A percentile compares a stretch with the other conserved stretches of the same genome.
phyloP scores from a whole-genome alignment of 2,113 vertebrate genomes.

The Dicaeum eximium region DNA sequence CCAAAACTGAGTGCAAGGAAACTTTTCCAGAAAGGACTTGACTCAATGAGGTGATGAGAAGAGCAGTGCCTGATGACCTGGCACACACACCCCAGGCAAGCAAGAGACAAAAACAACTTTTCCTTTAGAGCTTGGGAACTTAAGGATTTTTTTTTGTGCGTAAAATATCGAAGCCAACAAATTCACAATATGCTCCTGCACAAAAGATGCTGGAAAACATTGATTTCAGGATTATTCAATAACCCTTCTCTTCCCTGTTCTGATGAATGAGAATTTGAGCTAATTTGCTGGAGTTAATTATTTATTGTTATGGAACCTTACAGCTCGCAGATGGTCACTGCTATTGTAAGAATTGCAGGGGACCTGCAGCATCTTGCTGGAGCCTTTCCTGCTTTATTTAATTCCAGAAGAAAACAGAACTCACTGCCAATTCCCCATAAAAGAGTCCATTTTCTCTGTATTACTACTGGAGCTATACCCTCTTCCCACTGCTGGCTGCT shows the following conservation, averaged over 20 bases:
- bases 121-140: not conserved
- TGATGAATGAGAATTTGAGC: not conserved
- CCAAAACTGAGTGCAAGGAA: not conserved
- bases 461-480: not conserved
- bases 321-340: not conserved
- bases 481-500: not conserved
- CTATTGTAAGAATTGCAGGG: not conserved
- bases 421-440: not conserved
- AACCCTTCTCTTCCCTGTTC: not conserved
- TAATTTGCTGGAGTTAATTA: constrained; percentile 1
- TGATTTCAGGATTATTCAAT: not conserved
- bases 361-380: not conserved
- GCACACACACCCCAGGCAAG: not conserved
- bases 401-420: not conserved
- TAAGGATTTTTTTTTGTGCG: not conserved
- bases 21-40: not conserved
- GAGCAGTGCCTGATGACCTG: not conserved
- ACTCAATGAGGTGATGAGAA: not conserved
- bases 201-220: not conserved
- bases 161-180: not conserved
- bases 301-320: not conserved
- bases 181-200: not conserved
- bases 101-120: not conserved
- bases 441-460: not conserved
- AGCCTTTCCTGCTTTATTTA: not conserved